Evolutionary conservation across 2,888 invertebrate species (phyloP).

Genomic region (Andrena chrysosceles): DNA sequence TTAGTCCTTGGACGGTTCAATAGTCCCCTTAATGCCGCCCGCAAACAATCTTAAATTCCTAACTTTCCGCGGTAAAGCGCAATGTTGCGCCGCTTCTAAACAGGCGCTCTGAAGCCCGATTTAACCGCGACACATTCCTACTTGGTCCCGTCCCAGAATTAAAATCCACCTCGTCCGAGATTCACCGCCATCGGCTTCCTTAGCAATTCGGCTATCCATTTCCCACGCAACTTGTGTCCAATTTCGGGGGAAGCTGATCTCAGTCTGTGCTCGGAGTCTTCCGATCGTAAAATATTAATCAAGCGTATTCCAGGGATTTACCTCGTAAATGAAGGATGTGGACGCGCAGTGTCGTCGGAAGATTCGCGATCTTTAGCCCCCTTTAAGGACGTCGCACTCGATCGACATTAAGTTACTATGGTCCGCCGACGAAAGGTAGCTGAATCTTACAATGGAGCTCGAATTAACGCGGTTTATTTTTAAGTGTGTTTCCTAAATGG

Average conservation of each 20-base stretch:
- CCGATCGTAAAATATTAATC: not conserved
- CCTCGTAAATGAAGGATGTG: not conserved
- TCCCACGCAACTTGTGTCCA: not conserved
- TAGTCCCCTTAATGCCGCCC: not conserved
- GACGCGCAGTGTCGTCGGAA: not conserved
- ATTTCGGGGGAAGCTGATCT: too few species aligned
- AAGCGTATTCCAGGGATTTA: not conserved
- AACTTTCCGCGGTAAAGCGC: not conserved
- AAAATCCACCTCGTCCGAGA: not conserved
- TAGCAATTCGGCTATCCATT: not conserved
- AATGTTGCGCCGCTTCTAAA: not conserved
- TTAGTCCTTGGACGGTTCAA: too few species aligned
- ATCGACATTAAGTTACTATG: not conserved
- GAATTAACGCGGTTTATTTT: slow-evolving; percentile 1
- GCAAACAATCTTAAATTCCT: not conserved
- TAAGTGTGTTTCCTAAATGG: not conserved
- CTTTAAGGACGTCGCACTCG: not conserved
- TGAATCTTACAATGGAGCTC: not conserved
- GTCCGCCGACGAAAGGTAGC: not conserved
- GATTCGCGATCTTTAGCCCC: not conserved
- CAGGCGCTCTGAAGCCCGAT: not conserved
- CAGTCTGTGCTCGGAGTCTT: too few species aligned
- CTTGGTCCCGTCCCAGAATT: not conserved
- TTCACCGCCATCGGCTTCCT: not conserved
- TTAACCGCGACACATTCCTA: not conserved